These are phyloP conservation scores for Eciton burchellii DNA, from an alignment of 1,140 invertebrate species.

Conservation along the genomic window DNA sequence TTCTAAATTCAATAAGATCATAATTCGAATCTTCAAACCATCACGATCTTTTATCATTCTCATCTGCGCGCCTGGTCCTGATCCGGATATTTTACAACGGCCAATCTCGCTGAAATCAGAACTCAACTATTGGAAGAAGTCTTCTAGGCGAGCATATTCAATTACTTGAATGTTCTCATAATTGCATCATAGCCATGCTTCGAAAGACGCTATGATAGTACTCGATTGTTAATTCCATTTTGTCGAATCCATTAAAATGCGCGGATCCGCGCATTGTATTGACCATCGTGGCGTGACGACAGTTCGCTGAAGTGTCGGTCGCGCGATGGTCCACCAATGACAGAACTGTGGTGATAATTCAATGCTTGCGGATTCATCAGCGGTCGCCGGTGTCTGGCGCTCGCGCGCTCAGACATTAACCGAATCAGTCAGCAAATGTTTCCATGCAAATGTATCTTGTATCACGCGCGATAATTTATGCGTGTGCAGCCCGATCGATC, in stretches of 20 bases:
- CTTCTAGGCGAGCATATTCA: neutral
- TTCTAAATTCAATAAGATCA: conserved; percentile 6
- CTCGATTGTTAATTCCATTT: neutral
- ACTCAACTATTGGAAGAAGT: neutral
- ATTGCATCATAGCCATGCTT: neutral
- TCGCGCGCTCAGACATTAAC: conserved; percentile 42
- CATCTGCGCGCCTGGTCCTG: neutral
- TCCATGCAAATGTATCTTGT: neutral
- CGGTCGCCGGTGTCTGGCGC: neutral
- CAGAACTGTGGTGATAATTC: conserved; percentile 44
- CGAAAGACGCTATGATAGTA: neutral
- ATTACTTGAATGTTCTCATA: neutral
- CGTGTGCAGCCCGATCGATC: conserved; percentile 4
- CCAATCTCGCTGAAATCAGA: neutral
- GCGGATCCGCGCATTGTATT: neutral
- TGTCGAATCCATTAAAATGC: neutral
- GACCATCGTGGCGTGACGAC: neutral
- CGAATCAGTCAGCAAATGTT: conserved; percentile 53
- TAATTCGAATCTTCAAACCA: neutral
- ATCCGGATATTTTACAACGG: neutral
- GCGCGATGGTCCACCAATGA: conserved; percentile 1
- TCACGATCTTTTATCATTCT: neutral
- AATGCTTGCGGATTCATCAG: conserved; percentile 48
- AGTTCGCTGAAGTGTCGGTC: too few relatives aligned
- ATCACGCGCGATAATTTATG: conserved; percentile 38